These are phyloP conservation scores for Halichoeres trimaculatus DNA, from an alignment of 2,113 vertebrate species.

Conservation along the genomic window DNA sequence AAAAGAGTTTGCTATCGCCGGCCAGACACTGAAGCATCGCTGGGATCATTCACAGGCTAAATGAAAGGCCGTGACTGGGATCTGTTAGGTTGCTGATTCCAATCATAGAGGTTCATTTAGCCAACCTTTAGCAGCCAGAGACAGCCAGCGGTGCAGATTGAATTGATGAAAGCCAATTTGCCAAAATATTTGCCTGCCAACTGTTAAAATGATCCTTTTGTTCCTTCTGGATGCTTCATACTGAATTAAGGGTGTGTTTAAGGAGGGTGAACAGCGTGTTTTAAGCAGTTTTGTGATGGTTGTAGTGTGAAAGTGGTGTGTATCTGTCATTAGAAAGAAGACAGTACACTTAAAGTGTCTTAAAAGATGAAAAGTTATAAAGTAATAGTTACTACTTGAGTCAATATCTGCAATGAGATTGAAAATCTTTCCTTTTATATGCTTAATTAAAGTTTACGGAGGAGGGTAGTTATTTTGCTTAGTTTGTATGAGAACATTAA, in stretches of 20 bases:
- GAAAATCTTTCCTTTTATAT: too few relatives aligned
- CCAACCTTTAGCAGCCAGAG: not conserved
- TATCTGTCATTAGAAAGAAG: not conserved
- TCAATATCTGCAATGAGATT: too few relatives aligned
- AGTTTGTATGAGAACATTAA: too few relatives aligned
- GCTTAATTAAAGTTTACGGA: too few relatives aligned
- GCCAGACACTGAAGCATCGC: constrained; percentile 22
- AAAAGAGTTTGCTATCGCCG: constrained; percentile 37
- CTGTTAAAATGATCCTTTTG: not conserved
- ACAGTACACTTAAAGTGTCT: too few relatives aligned
- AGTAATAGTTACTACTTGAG: too few relatives aligned
- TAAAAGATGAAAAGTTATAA: too few relatives aligned
- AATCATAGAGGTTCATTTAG: constrained; percentile 40
- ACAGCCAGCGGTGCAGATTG: constrained; percentile 4
- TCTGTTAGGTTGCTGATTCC: constrained; percentile 38
- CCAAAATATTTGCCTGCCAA: not conserved
- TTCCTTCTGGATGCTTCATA: not conserved
- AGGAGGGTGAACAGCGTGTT: not conserved
- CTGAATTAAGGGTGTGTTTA: not conserved
- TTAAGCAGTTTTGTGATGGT: not conserved
- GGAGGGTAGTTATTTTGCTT: too few relatives aligned
- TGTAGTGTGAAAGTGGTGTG: not conserved
- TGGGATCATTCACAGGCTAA: constrained; percentile 13
- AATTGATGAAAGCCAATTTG: constrained; percentile 32
- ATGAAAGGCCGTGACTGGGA: constrained; percentile 46